Base-by-base conservation (phyloP, 2,888 invertebrate species). In the Papilio protenor region DNA sequence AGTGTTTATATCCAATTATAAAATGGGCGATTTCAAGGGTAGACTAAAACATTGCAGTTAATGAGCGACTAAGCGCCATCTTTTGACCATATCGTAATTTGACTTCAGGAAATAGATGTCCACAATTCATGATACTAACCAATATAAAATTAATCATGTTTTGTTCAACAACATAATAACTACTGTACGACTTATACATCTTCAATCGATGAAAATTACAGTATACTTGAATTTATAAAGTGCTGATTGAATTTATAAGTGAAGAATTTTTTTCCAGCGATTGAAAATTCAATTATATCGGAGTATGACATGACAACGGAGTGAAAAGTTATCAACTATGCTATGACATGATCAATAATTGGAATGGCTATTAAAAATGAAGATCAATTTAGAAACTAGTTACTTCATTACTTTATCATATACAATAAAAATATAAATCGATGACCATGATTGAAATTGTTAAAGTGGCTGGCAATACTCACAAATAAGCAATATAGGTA, bases 211-310 rank as follows among this genome's bases (percentile, higher is more conserved):
- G 8, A n/a, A 18, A 12, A 45, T 21, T 69, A 21, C 12, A n/a
- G n/a, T 12, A n/a, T 21, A 69, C 1, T 21, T 12, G 45, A 45
- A 69, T 45, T 45, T 40, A 45, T 66, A 66, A 66, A 40, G n/a
- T 66, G 40, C 66, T 45, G 66, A 45, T 69, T 69, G 66, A 69
- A 69, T 69, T 45, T 69, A 45, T 69, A 69, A 69, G 27, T 69
- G 66, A 27, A 40, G 18, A 40, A 45, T 21, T 69, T 45, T 69
- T 69, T 69, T 45, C 12, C 21, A 69, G 45, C 45, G 21, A 69
- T 66, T 45, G 66, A 21, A 69, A 21, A 21, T 69, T 69, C 45
- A 69, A 45, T 69, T n/a, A 69, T 8, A 18, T 45, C 66, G 12
- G 66, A 21, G 4, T 45, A 69, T 3, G 18, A 64, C 61, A 11